Evolutionary conservation across 2,888 invertebrate genomes (phyloP), one percentile per base, ranked within the genome.

Genomic region (Phyllotreta cruciferae): DNA sequence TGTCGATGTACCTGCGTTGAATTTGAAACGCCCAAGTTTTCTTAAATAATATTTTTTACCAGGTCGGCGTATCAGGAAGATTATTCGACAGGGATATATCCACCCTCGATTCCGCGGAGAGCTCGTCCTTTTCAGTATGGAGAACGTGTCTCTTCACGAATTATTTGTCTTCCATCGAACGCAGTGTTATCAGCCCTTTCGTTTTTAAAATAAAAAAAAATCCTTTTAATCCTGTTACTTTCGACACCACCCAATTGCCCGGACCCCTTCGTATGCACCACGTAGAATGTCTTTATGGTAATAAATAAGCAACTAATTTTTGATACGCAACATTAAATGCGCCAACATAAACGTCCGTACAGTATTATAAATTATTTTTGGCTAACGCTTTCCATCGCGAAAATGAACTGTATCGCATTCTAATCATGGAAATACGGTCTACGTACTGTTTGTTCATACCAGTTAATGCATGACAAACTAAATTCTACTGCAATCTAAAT

Each of bases 21-120:
- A 57, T 57, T 24, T 50, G 50, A 10, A 57, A 57, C 38, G 47
- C 49, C 34, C 38, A 34, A 57, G 57, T 49, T 57, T 56, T 47
- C 38, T 35, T 50, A 57, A 57, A 57, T 57, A 57, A 49, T 37
- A 49, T 37, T 57, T 49, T 57, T 57, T 50, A 49, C 34, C 24
- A 44, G 9, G 36, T 37, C 41, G 41, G 49, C 49, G 60, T 54
- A 63, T 63, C 63, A 63, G 47, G 47, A 54, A 53, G 54, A 63
- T 63, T 63, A 63, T 63, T 63, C 49, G 63, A 63, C 63, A 63
- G 55, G 58, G 58, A 60, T 60, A 24, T 24, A 63, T 63, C 63
- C 63, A 63, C 63, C 58, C 58, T 49, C 34, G 49, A 58, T 58
- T 58, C 55, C 58, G 41, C 36, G 37, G 55, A 60, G 63, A 63